Conservation (phyloP, 2,113 vertebrate species). For the Salvelinus alpinus region DNA sequence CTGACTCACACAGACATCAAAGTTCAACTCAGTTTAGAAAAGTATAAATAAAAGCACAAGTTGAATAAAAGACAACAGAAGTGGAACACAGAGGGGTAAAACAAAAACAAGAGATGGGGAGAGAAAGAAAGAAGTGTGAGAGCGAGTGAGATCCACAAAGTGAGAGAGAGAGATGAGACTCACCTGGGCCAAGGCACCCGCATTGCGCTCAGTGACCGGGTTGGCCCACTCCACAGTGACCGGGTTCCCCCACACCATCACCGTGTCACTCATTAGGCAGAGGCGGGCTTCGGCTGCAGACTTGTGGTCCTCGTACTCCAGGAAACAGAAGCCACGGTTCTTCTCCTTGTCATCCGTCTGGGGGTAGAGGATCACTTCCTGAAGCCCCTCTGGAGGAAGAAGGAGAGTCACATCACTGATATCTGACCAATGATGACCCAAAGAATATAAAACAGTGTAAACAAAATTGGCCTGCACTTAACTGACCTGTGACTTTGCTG, state of each 20-base stretch:
- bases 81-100: too few relatives aligned
- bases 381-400: constrained; percentile 87
- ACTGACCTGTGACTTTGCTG: constrained; percentile 97
- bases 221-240: constrained; percentile 99
- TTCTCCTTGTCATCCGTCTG: constrained; percentile 99
- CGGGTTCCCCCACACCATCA: constrained; percentile 97
- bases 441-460: not conserved
- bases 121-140: not conserved
- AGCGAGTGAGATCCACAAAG: not conserved
- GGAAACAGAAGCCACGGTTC: constrained; percentile 97
- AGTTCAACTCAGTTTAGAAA: not conserved
- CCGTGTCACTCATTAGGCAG: constrained; percentile 96
- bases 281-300: constrained; percentile 96
- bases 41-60: not conserved
- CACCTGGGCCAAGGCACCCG: constrained; percentile 96
- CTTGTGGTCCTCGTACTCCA: constrained; percentile 98
- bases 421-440: too few relatives aligned
- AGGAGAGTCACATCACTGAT: not conserved
- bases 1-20: not conserved
- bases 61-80: too few relatives aligned
- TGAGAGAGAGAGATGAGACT: not conserved
- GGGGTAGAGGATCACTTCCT: constrained; percentile 98
- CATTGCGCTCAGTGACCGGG: constrained; percentile 95
- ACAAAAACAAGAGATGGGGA: too few relatives aligned
- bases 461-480: not conserved